Conservation (phyloP, 1,140 invertebrate genomes). For the Pomacea maculata region DNA sequence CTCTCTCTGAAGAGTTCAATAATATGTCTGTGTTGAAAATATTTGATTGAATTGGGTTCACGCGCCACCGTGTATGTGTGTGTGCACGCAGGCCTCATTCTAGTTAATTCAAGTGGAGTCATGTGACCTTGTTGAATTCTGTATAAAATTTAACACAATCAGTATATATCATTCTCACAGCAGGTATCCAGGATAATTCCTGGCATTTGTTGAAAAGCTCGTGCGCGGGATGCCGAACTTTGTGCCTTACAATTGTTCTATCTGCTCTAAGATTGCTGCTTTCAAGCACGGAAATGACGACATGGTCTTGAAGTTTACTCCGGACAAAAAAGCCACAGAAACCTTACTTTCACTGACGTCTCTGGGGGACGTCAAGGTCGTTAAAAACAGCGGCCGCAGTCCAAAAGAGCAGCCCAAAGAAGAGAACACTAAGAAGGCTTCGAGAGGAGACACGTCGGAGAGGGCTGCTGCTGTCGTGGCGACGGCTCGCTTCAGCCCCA, state of each 20-base stretch:
- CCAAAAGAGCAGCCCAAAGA: not conserved
- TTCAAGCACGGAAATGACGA: constrained; percentile 9
- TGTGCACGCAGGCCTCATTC: too few species aligned
- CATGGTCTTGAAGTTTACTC: constrained; percentile 18
- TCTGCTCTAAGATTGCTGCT: not conserved
- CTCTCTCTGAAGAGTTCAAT: too few species aligned
- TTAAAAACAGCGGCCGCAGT: constrained; percentile 1
- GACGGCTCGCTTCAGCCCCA: constrained; percentile 1
- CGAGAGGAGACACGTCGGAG: not conserved
- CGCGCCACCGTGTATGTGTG: too few species aligned
- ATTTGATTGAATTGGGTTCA: too few species aligned
- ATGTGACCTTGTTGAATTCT: too few species aligned
- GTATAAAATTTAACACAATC: too few species aligned
- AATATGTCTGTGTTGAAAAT: too few species aligned
- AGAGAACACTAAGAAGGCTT: not conserved
- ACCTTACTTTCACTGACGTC: constrained; percentile 1
- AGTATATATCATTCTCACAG: too few species aligned
- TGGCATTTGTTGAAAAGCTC: too few species aligned
- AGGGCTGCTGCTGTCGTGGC: not conserved
- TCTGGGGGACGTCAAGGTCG: constrained; percentile 28
- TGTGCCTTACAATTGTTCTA: not conserved
- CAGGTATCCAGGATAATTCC: too few species aligned
- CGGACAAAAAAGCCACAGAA: constrained; percentile 23
- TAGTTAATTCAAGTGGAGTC: too few species aligned
- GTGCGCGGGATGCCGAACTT: too few species aligned